These are phyloP conservation scores for Gerris lacustris DNA, from an alignment of 2,888 invertebrate genomes.

Conservation along the genomic window DNA sequence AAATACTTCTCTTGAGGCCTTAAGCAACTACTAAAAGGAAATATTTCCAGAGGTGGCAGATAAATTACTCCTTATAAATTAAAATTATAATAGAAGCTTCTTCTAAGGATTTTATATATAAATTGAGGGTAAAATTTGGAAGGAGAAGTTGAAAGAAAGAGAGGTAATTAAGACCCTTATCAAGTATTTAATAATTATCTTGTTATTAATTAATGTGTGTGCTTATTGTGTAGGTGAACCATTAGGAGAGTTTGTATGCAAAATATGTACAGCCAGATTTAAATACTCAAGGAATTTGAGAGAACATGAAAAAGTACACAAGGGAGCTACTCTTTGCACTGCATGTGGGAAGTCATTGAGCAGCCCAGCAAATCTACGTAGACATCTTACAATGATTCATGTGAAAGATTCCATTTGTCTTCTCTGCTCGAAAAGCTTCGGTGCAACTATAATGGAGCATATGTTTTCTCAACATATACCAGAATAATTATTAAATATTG, in stretches of 20 bases:
- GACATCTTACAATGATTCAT: slow-evolving; percentile 7
- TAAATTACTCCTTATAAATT: no score
- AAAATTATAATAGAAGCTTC: no score
- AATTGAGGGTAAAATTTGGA: no score
- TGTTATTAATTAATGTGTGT: no score
- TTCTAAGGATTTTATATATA: no score
- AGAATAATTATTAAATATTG: background rate
- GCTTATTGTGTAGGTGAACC: no score
- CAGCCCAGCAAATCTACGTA: slow-evolving; percentile 1
- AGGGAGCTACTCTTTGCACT: background rate
- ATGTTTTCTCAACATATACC: slow-evolving; percentile 8
- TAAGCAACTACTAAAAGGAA: no score
- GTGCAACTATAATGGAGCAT: background rate
- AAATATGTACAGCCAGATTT: background rate
- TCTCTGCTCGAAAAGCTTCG: background rate
- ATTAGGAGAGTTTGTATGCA: slow-evolving; percentile 2
- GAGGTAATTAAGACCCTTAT: no score
- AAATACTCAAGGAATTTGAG: slow-evolving; percentile 4
- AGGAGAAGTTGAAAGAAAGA: no score
- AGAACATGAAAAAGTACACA: background rate
- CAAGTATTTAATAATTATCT: no score
- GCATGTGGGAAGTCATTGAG: background rate
- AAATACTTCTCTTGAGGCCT: no score
- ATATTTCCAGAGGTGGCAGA: no score
- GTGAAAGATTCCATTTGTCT: background rate